phyloP scores from a whole-genome alignment of 1,140 invertebrate genomes.

The Hylyphantes graminicola region DNA sequence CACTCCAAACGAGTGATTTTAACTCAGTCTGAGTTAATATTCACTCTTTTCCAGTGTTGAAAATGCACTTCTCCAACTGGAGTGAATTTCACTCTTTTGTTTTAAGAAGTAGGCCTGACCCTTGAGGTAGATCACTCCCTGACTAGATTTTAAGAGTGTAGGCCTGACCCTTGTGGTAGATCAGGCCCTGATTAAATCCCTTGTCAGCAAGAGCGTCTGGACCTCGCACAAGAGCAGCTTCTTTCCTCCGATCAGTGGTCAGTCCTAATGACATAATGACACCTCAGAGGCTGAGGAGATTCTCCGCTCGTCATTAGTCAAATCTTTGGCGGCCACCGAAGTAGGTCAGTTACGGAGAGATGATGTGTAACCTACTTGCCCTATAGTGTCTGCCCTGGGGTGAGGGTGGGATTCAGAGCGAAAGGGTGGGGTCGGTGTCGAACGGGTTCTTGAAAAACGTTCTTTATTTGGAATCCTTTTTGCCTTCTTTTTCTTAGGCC shows the following conservation, averaged over 20 bases:
- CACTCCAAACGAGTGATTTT: no score
- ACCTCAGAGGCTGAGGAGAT: conserved; percentile 23
- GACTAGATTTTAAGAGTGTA: no score
- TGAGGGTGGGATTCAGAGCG: conserved; percentile 38
- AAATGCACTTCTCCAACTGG: no score
- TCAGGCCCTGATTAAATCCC: not conserved
- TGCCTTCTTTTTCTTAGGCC: conserved; percentile 25
- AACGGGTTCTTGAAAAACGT: conserved; percentile 22
- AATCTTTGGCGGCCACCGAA: conserved; percentile 44
- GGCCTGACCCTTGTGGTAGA: no score
- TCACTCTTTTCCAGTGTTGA: no score
- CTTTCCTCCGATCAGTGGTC: not conserved
- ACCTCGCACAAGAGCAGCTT: no score
- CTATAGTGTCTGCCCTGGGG: conserved; percentile 39
- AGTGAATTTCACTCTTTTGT: no score
- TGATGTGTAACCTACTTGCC: conserved; percentile 56
- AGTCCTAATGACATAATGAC: conserved; percentile 39
- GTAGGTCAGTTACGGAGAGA: conserved; percentile 39
- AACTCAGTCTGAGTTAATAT: no score
- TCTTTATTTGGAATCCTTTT: conserved; percentile 56
- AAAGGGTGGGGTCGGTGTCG: conserved; percentile 21
- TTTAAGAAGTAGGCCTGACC: no score
- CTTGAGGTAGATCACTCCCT: no score
- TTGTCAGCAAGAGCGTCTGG: not conserved
- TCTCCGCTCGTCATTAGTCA: conserved; percentile 32